These are phyloP conservation scores for Anastatus disparis DNA, from an alignment of 1,140 invertebrate species.

Conservation along the genomic window DNA sequence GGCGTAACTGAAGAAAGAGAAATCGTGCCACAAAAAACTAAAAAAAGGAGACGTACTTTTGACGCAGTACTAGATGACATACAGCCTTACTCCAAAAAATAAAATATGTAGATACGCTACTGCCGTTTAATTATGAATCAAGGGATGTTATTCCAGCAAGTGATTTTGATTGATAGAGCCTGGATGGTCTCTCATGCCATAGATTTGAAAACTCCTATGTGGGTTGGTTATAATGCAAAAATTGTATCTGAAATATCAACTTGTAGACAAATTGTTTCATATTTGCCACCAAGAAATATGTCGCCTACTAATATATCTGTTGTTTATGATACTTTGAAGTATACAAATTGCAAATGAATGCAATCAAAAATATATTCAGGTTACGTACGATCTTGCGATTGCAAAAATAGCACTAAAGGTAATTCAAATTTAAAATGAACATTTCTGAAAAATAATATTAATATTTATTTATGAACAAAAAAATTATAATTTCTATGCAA, in stretches of 20 bases:
- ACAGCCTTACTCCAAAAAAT: slow-evolving; percentile 44
- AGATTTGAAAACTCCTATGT: slow-evolving; percentile 45
- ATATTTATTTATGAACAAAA: slow-evolving; percentile 62
- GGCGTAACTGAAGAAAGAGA: too few species aligned
- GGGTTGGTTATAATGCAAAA: slow-evolving; percentile 46
- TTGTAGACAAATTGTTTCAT: slow-evolving; percentile 45
- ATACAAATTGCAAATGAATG: slow-evolving; percentile 28
- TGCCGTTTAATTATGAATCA: slow-evolving; percentile 18
- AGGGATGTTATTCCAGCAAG: not conserved
- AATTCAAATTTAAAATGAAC: slow-evolving; percentile 54
- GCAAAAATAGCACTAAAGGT: slow-evolving; percentile 59
- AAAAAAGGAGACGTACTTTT: slow-evolving; percentile 38
- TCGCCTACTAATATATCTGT: slow-evolving; percentile 52
- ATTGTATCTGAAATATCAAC: slow-evolving; percentile 30
- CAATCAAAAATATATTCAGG: slow-evolving; percentile 51
- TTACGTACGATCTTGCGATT: slow-evolving; percentile 58
- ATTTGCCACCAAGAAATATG: slow-evolving; percentile 52
- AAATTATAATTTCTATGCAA: too few species aligned
- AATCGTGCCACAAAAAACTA: too few species aligned
- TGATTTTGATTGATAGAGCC: slow-evolving; percentile 29
- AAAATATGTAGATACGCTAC: slow-evolving; percentile 40
- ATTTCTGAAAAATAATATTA: slow-evolving; percentile 62
- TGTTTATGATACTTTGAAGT: slow-evolving; percentile 41
- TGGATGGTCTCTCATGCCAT: slow-evolving; percentile 41
- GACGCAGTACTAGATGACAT: slow-evolving; percentile 40